Percentiles rank a stretch among this genome's conserved stretches.
Conservation (phyloP, 1,140 invertebrate species). For the Tetramorium alpestre region DNA sequence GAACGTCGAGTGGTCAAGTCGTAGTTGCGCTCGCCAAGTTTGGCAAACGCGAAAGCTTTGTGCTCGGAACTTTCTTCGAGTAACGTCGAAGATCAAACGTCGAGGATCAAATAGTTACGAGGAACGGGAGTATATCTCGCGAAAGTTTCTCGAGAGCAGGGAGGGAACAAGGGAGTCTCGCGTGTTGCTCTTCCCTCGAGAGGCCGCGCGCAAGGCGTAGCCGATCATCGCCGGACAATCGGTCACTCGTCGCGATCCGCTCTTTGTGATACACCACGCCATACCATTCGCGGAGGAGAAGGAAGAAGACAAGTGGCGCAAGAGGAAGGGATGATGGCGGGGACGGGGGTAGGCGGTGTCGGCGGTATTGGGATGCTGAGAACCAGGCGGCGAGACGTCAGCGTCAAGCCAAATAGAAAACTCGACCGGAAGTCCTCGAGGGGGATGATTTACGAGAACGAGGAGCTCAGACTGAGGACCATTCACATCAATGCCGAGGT, state of each 20-base stretch:
- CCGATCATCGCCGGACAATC: constrained; percentile 32
- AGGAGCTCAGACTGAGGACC: constrained; percentile 94
- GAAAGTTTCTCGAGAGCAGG: constrained; percentile 25
- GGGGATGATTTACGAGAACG: constrained; percentile 96
- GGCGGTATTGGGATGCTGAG: constrained; percentile 87
- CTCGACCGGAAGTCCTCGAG: constrained; percentile 94
- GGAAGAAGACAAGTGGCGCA: background rate
- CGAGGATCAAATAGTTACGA: constrained; percentile 21
- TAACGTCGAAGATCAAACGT: constrained; percentile 42
- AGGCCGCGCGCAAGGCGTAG: background rate
- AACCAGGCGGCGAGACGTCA: constrained; percentile 89
- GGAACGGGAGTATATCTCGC: constrained; percentile 14
- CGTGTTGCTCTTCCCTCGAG: constrained; percentile 19
- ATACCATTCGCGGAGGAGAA: background rate
- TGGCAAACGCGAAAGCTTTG: background rate
- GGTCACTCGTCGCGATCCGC: constrained; percentile 19
- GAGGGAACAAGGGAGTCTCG: constrained; percentile 22
- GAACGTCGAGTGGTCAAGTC: constrained; percentile 37
- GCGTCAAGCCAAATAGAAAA: constrained; percentile 90
- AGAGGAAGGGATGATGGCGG: constrained; percentile 78
- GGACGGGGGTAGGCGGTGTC: constrained; percentile 77
- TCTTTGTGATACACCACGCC: constrained; percentile 34
- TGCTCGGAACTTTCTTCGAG: constrained; percentile 14
- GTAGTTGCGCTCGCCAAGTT: background rate
- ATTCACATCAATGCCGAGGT: constrained; percentile 97